phyloP scores from a whole-genome alignment of 2,113 vertebrate species.

The Grantiella picta region DNA sequence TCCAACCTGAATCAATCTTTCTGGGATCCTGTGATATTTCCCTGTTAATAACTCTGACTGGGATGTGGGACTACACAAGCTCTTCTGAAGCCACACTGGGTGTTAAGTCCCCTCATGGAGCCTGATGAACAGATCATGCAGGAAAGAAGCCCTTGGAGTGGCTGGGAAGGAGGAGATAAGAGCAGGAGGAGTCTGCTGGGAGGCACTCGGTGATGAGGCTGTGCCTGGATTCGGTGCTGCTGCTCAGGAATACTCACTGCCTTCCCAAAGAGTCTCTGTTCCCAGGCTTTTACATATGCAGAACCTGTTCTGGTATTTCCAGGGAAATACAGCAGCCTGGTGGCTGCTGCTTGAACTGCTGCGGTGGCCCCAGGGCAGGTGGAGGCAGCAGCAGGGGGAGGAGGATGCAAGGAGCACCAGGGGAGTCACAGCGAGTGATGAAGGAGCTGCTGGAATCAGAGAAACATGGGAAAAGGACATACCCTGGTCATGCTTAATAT shows the following conservation, averaged over 20 bases:
- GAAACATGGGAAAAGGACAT: neutral
- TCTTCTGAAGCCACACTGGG: neutral
- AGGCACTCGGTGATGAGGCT: neutral
- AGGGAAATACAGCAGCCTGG: constrained; percentile 62
- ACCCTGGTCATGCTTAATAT: neutral
- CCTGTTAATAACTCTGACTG: neutral
- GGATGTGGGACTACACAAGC: neutral
- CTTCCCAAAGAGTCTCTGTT: neutral
- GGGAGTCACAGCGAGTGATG: neutral
- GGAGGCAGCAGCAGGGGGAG: neutral
- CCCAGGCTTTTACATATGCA: neutral
- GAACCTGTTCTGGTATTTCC: constrained; percentile 22
- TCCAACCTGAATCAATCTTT: rapidly evolving
- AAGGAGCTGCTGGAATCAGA: neutral
- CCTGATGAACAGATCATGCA: neutral
- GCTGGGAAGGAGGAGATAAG: neutral
- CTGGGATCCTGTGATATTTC: rapidly evolving
- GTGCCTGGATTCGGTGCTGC: neutral
- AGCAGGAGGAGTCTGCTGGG: neutral
- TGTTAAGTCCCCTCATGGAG: rapidly evolving
- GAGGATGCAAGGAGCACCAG: neutral
- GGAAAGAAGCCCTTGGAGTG: neutral
- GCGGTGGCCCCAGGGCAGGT: neutral
- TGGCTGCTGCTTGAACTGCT: constrained; percentile 54
- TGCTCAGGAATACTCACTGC: neutral